Conservation (phyloP, 2,797 vertebrate genomes). For the Menidia menidia region DNA sequence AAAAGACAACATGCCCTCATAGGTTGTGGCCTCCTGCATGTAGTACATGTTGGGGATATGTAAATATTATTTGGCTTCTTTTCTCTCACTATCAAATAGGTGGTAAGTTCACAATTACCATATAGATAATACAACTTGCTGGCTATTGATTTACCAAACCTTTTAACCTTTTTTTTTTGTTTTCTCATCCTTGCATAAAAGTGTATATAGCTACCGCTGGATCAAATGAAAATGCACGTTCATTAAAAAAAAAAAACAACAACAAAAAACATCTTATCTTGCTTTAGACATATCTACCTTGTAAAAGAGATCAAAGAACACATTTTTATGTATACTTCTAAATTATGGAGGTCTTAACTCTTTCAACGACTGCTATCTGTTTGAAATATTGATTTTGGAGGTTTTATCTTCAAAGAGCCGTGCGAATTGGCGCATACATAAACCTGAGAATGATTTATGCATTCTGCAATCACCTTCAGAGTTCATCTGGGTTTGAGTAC, state of each 20-base stretch:
- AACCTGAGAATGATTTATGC: too few relatives aligned
- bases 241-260: neutral
- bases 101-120: neutral
- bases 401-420: too few relatives aligned
- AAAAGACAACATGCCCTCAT: neutral
- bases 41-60: neutral
- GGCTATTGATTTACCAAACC: neutral
- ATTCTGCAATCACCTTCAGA: too few relatives aligned
- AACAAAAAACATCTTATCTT: neutral
- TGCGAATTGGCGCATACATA: too few relatives aligned
- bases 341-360: neutral
- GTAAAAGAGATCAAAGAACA: neutral
- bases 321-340: neutral
- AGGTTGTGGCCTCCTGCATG: neutral
- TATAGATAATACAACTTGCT: neutral
- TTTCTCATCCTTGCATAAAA: neutral
- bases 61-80: neutral
- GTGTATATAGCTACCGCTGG: neutral
- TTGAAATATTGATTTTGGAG: neutral
- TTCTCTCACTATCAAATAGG: neutral
- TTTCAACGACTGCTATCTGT: neutral
- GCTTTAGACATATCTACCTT: neutral
- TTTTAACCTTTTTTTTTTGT: neutral
- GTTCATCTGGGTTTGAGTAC: neutral
- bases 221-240: neutral